These are phyloP conservation scores for Malurus melanocephalus DNA, from an alignment of 2,113 vertebrate species.

Conservation along the genomic window DNA sequence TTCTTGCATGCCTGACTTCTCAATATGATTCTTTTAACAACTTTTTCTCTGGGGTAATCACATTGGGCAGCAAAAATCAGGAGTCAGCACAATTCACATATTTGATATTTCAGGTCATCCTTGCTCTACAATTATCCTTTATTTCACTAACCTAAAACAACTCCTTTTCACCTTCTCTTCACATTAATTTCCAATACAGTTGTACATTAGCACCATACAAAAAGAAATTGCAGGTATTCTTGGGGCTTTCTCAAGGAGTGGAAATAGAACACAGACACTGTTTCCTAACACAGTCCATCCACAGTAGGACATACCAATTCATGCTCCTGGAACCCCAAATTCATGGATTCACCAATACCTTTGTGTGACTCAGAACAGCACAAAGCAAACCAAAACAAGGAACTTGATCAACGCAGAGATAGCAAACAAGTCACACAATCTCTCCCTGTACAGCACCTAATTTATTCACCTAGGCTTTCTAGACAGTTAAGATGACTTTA, in stretches of 20 bases:
- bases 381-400: neutral
- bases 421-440: neutral
- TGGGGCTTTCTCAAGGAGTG: neutral
- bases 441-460: neutral
- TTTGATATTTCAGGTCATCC: neutral
- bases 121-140: neutral
- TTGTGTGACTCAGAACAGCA: accelerated
- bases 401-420: neutral
- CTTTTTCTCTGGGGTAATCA: neutral
- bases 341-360: neutral
- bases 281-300: neutral
- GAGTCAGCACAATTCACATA: neutral
- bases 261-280: neutral
- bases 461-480: neutral
- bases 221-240: neutral
- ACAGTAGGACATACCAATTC: neutral
- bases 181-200: neutral
- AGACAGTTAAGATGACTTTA: neutral
- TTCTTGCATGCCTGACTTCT: neutral
- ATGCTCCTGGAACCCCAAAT: neutral
- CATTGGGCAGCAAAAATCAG: neutral
- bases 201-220: neutral
- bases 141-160: neutral
- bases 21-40: neutral
- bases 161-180: neutral